Evolutionary conservation across 2,888 invertebrate species (phyloP).

Genomic region (Gibbula magus): DNA sequence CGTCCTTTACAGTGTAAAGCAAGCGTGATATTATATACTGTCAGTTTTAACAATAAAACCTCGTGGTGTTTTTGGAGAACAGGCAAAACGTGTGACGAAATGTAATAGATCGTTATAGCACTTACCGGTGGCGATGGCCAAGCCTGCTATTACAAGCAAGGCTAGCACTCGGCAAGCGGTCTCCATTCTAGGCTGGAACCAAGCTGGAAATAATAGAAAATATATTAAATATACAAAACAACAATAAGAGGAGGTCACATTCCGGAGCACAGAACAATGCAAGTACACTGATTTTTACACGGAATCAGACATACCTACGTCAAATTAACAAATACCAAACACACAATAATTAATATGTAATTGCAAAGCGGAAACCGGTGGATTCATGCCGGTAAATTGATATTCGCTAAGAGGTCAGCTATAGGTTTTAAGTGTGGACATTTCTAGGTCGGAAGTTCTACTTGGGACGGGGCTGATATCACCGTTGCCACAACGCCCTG

Average conservation of each 20-base stretch:
- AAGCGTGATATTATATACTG: slow-evolving; percentile 19
- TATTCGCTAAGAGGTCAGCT: too few relatives aligned
- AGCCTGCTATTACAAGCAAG: not conserved
- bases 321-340: too few relatives aligned
- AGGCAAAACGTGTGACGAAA: not conserved
- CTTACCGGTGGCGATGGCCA: slow-evolving; percentile 6
- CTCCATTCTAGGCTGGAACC: not conserved
- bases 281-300: too few relatives aligned
- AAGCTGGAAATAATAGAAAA: not conserved
- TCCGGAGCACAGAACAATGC: too few relatives aligned
- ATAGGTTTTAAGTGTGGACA: not conserved
- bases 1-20: slow-evolving; percentile 6
- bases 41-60: slow-evolving; percentile 21
- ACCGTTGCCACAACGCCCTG: too few relatives aligned
- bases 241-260: not conserved
- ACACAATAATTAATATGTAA: too few relatives aligned
- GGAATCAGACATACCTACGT: too few relatives aligned
- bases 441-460: not conserved
- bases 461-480: not conserved
- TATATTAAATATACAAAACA: not conserved
- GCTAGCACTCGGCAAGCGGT: not conserved
- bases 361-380: too few relatives aligned
- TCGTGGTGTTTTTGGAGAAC: not conserved
- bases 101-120: not conserved
- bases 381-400: too few relatives aligned